Conservation (phyloP, 2,797 vertebrate genomes). For the Eremophila alpestris region DNA sequence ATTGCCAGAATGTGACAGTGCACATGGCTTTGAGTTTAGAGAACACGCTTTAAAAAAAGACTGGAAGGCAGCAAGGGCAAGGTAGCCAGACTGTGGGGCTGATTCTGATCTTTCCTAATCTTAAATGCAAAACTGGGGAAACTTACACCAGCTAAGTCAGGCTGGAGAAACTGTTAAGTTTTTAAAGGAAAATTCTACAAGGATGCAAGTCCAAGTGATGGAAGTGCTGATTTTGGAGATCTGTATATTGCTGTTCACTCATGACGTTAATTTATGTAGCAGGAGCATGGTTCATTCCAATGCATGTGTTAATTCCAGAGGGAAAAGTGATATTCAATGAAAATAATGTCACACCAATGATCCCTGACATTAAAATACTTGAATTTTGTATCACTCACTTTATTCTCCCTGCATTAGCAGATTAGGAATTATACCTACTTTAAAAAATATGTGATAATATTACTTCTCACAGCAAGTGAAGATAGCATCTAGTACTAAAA, state of each 20-base stretch:
- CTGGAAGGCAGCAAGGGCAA: slow-evolving; percentile 20
- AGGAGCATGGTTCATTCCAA: background rate
- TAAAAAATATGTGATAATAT: background rate
- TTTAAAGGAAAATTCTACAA: background rate
- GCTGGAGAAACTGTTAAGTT: background rate
- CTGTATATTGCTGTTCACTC: background rate
- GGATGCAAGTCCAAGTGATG: background rate
- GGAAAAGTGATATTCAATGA: background rate
- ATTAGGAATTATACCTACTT: background rate
- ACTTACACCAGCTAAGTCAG: background rate
- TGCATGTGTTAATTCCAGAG: background rate
- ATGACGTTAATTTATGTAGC: background rate
- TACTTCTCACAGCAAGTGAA: background rate
- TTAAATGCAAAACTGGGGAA: background rate
- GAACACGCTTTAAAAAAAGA: slow-evolving; percentile 19
- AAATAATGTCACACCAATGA: background rate
- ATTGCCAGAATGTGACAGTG: slow-evolving; percentile 62
- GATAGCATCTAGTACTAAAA: background rate
- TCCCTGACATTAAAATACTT: background rate
- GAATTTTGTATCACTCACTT: background rate
- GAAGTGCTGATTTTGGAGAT: background rate
- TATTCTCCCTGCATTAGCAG: background rate
- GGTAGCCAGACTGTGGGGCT: background rate
- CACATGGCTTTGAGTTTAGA: slow-evolving; percentile 57
- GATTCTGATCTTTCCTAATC: slow-evolving; percentile 11